Evolutionary conservation across 2,797 vertebrate species (phyloP), one percentile per base, ranked within the genome.

Genomic region (Crypturellus tataupa): DNA sequence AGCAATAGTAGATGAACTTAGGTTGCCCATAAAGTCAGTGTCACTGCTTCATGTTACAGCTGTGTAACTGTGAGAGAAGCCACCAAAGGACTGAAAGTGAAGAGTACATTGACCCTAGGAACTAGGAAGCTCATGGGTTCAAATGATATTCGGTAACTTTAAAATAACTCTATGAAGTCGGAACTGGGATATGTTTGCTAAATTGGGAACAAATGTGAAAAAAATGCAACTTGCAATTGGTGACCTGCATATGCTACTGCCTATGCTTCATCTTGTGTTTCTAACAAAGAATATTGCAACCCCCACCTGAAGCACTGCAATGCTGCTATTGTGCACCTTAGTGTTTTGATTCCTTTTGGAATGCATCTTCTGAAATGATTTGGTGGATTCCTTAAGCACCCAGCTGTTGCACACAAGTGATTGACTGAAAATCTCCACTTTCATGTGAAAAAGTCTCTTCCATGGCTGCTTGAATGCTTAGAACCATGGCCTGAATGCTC

Each of bases 21-120:
- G 76, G 79, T 91, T 91, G 84, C 81, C 92, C 67, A 94, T 85
- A 59, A 72, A 80, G 67, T 64, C 89, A 27, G 24, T 86, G 81
- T 90, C 73, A 83, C 53, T 92, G 91, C 76, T 89, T 89, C 68
- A 16, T 6, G 33, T 84, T 92, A 46, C n/a, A 47, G 68, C 89
- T 89, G 91, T 91, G 91, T 46, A 94, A 88, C 39, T 35, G n/a
- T 0, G 13, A 53, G 19, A 60, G 60, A 8, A 18, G 87, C 59
- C 6, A 24, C 73, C 94, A 91, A 89, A 78, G 39, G 70, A 72
- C 91, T 86, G 80, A 7, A 46, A 88, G 60, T 87, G 92, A 89
- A 83, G 87, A 82, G 76, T 39, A 27, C 65, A n/a, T 21, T 17
- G n/a, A 89, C 49, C 87, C 69, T 37, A 70, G 58, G 60, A 88